Evolutionary conservation across 2,888 invertebrate genomes (phyloP).

Genomic region (Venusia cambrica): DNA sequence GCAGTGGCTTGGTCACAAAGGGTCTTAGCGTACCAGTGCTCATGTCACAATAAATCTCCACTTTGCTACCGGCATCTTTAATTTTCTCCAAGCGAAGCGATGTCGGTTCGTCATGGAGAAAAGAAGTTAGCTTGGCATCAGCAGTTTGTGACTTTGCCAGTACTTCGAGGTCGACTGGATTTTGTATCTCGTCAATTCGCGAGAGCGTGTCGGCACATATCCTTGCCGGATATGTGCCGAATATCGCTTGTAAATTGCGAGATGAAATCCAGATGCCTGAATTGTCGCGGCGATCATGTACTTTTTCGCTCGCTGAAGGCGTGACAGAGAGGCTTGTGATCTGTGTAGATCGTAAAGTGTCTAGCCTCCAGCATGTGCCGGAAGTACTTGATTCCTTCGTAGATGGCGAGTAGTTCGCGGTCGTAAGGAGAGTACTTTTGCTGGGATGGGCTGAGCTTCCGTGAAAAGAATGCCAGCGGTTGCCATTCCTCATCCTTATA

Average conservation of each 20-base stretch:
- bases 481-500: conserved; percentile 3
- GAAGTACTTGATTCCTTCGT: conserved; percentile 23
- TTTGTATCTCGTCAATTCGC: conserved; percentile 29
- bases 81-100: conserved; percentile 27
- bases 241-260: conserved; percentile 47
- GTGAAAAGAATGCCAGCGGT: conserved; percentile 7
- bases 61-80: conserved; percentile 13
- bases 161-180: conserved; percentile 15
- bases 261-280: conserved; percentile 44
- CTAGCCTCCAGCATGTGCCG: conserved; percentile 20
- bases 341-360: conserved; percentile 8
- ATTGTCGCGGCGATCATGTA: conserved; percentile 43
- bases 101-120: conserved; percentile 12
- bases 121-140: conserved; percentile 24
- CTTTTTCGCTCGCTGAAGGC: conserved; percentile 35
- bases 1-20: conserved; percentile 23
- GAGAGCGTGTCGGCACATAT: conserved; percentile 46
- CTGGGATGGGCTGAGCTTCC: conserved; percentile 7
- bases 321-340: conserved; percentile 49
- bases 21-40: conserved; percentile 27
- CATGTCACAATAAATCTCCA: conserved; percentile 30
- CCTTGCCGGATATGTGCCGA: conserved; percentile 37
- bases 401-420: conserved; percentile 47
- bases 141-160: conserved; percentile 23
- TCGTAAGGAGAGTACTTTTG: conserved; percentile 8